phyloP scores from a whole-genome alignment of 2,888 invertebrate genomes.

The Eumacrocentrus americanus region DNA sequence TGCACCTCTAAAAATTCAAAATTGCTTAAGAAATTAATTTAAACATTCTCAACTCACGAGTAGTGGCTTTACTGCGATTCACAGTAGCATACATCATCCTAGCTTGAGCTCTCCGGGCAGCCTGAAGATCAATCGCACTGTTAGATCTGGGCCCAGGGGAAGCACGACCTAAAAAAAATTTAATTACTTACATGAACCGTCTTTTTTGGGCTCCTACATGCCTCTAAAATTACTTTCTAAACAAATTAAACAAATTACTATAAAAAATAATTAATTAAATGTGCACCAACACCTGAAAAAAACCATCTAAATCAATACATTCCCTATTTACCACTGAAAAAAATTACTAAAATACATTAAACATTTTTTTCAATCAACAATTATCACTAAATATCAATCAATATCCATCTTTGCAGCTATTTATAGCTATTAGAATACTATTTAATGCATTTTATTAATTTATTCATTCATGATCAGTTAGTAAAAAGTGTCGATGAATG shows the following conservation, averaged over 20 bases:
- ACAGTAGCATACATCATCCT: constrained; percentile 83
- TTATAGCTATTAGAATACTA: no score
- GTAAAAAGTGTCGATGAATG: constrained; percentile 7
- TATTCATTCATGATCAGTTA: no score
- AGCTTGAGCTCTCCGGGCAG: constrained; percentile 85
- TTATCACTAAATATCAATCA: no score
- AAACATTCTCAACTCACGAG: constrained; percentile 70
- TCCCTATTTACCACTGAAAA: background rate
- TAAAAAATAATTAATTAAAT: constrained; percentile 3
- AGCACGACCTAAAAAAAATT: constrained; percentile 42
- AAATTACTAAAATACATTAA: no score
- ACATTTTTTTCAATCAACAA: no score
- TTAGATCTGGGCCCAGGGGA: constrained; percentile 71
- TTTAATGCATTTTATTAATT: no score
- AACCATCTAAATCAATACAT: background rate
- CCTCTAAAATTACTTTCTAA: no score
- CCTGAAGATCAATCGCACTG: constrained; percentile 92
- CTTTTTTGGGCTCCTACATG: no score
- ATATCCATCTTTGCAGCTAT: no score
- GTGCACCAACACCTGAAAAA: background rate
- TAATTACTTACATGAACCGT: background rate
- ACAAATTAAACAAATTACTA: constrained; percentile 7
- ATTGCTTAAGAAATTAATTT: constrained; percentile 23
- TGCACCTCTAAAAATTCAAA: no score
- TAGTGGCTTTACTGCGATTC: constrained; percentile 77